These are phyloP conservation scores for Latrodectus elegans DNA, from an alignment of 2,888 invertebrate genomes.

Conservation along the genomic window DNA sequence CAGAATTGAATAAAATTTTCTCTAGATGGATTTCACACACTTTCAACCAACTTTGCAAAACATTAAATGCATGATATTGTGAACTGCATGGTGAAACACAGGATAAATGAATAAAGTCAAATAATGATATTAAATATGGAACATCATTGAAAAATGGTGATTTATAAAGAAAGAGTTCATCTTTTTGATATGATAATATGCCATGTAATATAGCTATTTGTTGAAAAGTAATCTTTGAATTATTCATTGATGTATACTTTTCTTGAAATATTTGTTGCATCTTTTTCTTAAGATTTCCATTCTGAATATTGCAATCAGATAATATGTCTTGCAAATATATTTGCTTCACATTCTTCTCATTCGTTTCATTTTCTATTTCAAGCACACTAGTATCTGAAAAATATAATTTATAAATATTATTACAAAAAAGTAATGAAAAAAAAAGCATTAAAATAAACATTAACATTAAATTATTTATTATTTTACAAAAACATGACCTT, in stretches of 20 bases:
- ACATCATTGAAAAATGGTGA: not conserved
- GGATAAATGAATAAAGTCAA: conserved; percentile 14
- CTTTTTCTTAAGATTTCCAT: not conserved
- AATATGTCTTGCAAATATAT: not conserved
- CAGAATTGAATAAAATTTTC: not conserved
- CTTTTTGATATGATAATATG: conserved; percentile 39
- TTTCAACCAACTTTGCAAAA: conserved; percentile 47
- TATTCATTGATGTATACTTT: not conserved
- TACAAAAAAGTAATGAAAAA: no score
- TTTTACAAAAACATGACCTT: no score
- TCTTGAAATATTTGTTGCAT: conserved; percentile 6
- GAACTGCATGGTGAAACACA: conserved; percentile 32
- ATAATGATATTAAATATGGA: conserved; percentile 34
- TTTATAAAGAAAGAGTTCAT: conserved; percentile 8
- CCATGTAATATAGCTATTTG: conserved; percentile 60
- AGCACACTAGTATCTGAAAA: no score
- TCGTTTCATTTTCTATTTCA: not conserved
- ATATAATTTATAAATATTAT: no score
- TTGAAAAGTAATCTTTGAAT: not conserved
- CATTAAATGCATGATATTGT: conserved; percentile 52
- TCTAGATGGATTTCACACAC: conserved; percentile 19
- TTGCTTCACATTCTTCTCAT: not conserved
- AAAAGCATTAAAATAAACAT: no score
- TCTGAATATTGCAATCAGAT: not conserved
- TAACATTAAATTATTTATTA: no score